Conservation (phyloP, 2,113 vertebrate species). For the Petrocephalus zakoni region DNA sequence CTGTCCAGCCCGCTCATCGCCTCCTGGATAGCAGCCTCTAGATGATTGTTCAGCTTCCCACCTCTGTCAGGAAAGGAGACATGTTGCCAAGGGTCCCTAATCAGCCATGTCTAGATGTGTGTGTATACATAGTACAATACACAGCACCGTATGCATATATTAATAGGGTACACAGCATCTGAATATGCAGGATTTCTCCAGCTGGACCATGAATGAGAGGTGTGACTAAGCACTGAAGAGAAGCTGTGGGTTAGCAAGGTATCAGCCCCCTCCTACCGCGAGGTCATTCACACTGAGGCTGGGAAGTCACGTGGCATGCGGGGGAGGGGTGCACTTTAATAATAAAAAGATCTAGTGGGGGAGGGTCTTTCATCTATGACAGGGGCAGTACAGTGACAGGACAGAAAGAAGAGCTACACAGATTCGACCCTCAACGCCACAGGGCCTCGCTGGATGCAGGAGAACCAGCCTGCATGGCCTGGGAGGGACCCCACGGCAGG, state of each 20-base stretch:
- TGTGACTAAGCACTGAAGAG: not conserved
- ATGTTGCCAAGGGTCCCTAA: not conserved
- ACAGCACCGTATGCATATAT: not conserved
- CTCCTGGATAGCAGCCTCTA: slow-evolving; percentile 99
- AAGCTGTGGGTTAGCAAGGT: not conserved
- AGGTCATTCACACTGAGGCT: not conserved
- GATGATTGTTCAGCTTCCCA: slow-evolving; percentile 94
- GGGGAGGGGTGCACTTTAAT: not conserved
- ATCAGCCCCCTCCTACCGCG: not conserved
- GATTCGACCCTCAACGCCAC: not conserved
- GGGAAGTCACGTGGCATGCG: not conserved
- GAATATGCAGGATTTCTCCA: not conserved
- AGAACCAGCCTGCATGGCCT: not conserved
- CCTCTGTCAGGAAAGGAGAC: slow-evolving; percentile 62
- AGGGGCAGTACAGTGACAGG: not conserved
- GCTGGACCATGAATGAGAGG: not conserved
- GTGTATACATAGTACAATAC: not conserved
- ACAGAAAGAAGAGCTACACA: not conserved
- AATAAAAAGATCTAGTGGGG: not conserved
- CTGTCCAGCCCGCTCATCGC: slow-evolving; percentile 97
- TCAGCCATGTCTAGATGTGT: not conserved
- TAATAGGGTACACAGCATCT: not conserved
- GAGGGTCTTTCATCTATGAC: not conserved
- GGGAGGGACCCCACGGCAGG: not conserved
- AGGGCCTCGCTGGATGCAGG: not conserved